These are phyloP conservation scores for Sminthurides aquaticus DNA, from an alignment of 2,888 invertebrate species.

Conservation along the genomic window DNA sequence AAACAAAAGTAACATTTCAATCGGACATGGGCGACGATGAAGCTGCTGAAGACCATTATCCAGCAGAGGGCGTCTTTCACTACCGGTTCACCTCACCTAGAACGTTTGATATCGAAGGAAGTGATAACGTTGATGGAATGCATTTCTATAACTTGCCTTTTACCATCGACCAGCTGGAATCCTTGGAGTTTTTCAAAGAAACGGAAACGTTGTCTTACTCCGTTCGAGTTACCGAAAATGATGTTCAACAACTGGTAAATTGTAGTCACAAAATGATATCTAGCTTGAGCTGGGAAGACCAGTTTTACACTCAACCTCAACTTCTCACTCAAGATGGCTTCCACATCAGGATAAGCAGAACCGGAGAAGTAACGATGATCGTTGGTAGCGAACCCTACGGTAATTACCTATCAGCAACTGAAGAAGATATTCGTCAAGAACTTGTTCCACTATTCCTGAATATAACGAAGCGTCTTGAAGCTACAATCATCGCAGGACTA, in stretches of 20 bases:
- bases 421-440: too few relatives aligned
- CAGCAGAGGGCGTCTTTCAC: too few relatives aligned
- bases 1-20: not conserved
- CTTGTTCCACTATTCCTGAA: too few relatives aligned
- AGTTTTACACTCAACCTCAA: not conserved
- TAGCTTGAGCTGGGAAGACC: not conserved
- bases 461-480: not conserved
- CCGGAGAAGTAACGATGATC: too few relatives aligned
- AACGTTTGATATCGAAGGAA: not conserved
- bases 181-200: not conserved
- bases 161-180: not conserved
- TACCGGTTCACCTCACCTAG: not conserved
- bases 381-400: too few relatives aligned
- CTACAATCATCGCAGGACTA: not conserved
- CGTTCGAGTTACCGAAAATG: not conserved
- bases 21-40: too few relatives aligned
- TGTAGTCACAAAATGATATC: not conserved
- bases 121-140: not conserved
- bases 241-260: not conserved
- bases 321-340: not conserved
- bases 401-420: too few relatives aligned
- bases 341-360: not conserved
- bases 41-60: too few relatives aligned
- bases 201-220: not conserved
- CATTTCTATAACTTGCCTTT: not conserved